Base-by-base conservation (phyloP, 1,140 invertebrate genomes). In the Araneus ventricosus region DNA sequence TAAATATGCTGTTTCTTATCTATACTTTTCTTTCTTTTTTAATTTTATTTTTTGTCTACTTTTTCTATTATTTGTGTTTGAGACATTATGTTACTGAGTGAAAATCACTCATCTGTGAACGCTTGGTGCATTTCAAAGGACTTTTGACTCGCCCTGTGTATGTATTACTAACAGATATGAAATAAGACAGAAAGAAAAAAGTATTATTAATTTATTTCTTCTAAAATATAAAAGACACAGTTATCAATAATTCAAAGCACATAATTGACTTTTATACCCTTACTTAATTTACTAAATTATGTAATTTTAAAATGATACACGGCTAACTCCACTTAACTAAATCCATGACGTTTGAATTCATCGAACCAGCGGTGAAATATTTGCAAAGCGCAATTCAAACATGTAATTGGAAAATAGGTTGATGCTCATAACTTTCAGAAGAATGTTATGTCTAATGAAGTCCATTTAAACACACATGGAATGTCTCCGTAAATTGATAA, bases 281-380 rank as follows among this genome's bases (percentile, higher is more conserved):
- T n/a, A n/a, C 17, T 34, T 20, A 75, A 34, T 75, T 4, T 22
- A 37, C 5, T 20, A n/a, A 20, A 17, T n/a, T n/a, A n/a, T n/a
- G 1, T 14, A 75, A 75, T 17, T 75, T 34, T 34, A 75, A 52
- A 14, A 4, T 4, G 5, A 75, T 75, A 37, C 7, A 70, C 7
- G 2, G 4, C 8, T 4, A 20, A 34, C 30, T 75, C 10, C 4
- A 75, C 27, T 75, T 22, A 75, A 34, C 30, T 75, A 20, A 20
- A 34, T 63, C 59, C 59, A 63, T 63, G n/a, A n/a, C n/a, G n/a
- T n/a, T n/a, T 63, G n/a, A 84, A 30, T 84, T 84, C 82, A 84
- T 84, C 82, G 82, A n/a, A 52, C 82, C 82, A 84, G 82, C 82
- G 82, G 82, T 84, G 82, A 84, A 84, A 34, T 5, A 8, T 52